Conservation (phyloP, 2,113 vertebrate genomes). For the Chamaea fasciata region DNA sequence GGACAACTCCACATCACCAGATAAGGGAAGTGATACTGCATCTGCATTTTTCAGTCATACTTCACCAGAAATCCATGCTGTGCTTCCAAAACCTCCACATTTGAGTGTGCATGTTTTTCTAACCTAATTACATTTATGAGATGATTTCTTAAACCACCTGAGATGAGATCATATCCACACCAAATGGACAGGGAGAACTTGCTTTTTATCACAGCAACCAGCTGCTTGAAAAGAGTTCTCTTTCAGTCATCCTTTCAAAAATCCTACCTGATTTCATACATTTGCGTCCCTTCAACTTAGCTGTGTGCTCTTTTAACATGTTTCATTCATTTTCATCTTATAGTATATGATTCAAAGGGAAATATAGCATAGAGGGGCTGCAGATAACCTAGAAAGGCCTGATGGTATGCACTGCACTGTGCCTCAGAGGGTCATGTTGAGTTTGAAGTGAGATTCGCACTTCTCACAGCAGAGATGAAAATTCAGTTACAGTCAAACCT, state of each 20-base stretch:
- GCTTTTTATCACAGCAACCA: constrained; percentile 33
- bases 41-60: not conserved
- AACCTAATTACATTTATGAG: constrained; percentile 40
- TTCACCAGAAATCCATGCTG: not conserved
- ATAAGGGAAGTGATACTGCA: not conserved
- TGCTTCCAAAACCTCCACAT: not conserved
- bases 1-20: not conserved
- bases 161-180: constrained; percentile 47
- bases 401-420: not conserved
- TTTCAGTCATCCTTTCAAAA: constrained; percentile 43
- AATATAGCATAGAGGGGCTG: not conserved
- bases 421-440: constrained; percentile 5
- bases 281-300: constrained; percentile 44
- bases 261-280: constrained; percentile 24
- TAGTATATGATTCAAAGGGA: constrained; percentile 17
- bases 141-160: constrained; percentile 36
- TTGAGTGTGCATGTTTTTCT: constrained; percentile 4
- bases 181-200: not conserved
- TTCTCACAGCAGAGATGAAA: not conserved
- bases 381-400: constrained; percentile 18
- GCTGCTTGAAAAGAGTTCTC: constrained; percentile 29
- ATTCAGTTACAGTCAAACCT: not conserved
- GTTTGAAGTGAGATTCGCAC: not conserved
- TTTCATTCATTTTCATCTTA: constrained; percentile 48
- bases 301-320: constrained; percentile 7